These are phyloP conservation scores for Zaprionus nigranus DNA, from an alignment of 1,140 invertebrate species.

Conservation along the genomic window DNA sequence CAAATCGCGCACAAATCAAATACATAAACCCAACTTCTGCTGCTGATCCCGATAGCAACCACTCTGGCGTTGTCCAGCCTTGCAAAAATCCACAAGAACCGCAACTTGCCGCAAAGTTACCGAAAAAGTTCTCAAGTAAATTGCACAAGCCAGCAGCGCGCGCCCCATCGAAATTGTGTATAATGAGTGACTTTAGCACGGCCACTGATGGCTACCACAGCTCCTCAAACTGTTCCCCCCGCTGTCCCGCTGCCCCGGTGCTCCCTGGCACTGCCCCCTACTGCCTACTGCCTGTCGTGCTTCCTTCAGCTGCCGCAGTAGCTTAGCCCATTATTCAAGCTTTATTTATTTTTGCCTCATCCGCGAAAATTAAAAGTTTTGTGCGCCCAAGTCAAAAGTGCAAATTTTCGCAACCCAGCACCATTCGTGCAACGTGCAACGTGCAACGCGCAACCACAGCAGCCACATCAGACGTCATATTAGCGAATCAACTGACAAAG, in stretches of 20 bases:
- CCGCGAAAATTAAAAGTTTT: constrained; percentile 73
- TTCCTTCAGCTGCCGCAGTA: constrained; percentile 43
- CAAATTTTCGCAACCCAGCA: constrained; percentile 72
- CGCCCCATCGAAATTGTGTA: constrained; percentile 70
- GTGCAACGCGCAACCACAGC: constrained; percentile 25
- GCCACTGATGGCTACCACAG: constrained; percentile 35
- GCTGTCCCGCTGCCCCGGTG: constrained; percentile 11
- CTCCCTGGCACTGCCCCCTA: neutral
- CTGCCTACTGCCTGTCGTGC: neutral
- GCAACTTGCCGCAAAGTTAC: neutral
- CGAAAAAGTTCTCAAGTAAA: constrained; percentile 28
- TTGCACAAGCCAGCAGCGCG: constrained; percentile 30
- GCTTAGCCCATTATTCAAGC: constrained; percentile 80
- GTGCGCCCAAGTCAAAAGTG: constrained; percentile 76
- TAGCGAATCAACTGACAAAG: constrained; percentile 83
- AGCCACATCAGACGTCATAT: constrained; percentile 80
- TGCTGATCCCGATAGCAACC: constrained; percentile 13
- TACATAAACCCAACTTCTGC: constrained; percentile 36
- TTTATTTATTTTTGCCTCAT: constrained; percentile 76
- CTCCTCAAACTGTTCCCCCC: constrained; percentile 20
- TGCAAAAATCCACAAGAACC: constrained; percentile 11
- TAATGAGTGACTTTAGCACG: constrained; percentile 75
- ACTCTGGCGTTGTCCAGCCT: neutral
- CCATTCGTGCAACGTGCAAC: constrained; percentile 2
- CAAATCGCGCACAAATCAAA: constrained; percentile 78